Conservation (phyloP, 2,797 vertebrate species). For the Epinephelus malabaricus region DNA sequence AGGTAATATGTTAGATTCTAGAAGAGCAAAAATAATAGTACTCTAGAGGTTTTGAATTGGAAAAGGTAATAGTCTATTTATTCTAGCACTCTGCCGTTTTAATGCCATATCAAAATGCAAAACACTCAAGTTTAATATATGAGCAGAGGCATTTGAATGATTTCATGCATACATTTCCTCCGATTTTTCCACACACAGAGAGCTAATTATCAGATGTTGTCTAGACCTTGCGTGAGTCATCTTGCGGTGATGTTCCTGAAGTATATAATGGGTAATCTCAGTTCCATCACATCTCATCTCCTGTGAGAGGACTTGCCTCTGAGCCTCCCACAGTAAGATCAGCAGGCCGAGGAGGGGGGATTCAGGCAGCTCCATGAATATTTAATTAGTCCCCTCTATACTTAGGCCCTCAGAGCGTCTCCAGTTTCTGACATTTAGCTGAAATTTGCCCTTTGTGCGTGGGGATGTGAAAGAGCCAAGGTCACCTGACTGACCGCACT, state of each 20-base stretch:
- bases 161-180: constrained; percentile 36
- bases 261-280: constrained; percentile 70
- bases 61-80: constrained; percentile 7
- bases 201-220: constrained; percentile 62
- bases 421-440: constrained; percentile 88
- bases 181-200: constrained; percentile 28
- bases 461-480: constrained; percentile 73
- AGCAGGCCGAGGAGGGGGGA: constrained; percentile 70
- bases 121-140: constrained; percentile 20
- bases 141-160: constrained; percentile 15
- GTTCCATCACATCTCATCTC: constrained; percentile 68
- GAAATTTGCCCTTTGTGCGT: constrained; percentile 81
- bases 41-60: background rate
- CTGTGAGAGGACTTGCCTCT: constrained; percentile 62
- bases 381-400: constrained; percentile 86
- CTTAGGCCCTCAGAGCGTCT: constrained; percentile 82
- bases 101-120: constrained; percentile 17
- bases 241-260: constrained; percentile 57
- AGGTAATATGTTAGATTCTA: background rate
- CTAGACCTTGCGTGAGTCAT: constrained; percentile 64
- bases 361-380: constrained; percentile 84
- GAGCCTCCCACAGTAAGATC: constrained; percentile 78
- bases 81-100: constrained; percentile 19
- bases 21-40: background rate
- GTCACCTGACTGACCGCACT: constrained; percentile 67